Evolutionary conservation across 37 sponge, comb jelly and placozoan genomes (phyloP).

Genomic region (Axinella damicornis): DNA sequence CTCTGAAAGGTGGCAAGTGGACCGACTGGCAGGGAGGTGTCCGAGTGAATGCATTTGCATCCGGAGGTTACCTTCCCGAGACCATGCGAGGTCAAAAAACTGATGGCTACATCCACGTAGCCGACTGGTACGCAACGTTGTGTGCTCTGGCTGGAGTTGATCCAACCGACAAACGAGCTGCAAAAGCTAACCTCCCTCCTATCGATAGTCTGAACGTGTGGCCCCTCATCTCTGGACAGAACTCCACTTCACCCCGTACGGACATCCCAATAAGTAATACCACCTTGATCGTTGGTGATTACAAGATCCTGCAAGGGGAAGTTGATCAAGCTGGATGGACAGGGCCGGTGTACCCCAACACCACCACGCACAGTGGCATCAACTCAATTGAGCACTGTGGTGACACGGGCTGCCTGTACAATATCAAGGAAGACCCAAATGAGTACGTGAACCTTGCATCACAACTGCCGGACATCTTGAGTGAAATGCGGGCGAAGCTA

Average conservation of each 20-base stretch:
- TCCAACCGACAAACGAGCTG: constrained; percentile 28
- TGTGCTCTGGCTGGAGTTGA: constrained; percentile 32
- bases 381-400: background rate
- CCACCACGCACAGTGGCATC: background rate
- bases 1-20: constrained; percentile 49
- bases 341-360: constrained; percentile 13
- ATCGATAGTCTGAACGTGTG: constrained; percentile 26
- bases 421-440: background rate
- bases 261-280: background rate
- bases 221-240: constrained; percentile 32
- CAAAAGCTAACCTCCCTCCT: constrained; percentile 50
- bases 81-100: background rate
- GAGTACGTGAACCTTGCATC: no score
- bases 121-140: constrained; percentile 55
- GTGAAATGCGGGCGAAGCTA: background rate
- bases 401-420: background rate
- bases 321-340: constrained; percentile 14
- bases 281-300: background rate
- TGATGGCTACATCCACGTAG: constrained; percentile 31
- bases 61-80: constrained; percentile 35
- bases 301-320: background rate
- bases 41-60: constrained; percentile 60
- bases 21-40: constrained; percentile 55
- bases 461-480: background rate
- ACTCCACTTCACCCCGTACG: constrained; percentile 8